Base-by-base conservation (phyloP, 2,888 invertebrate species). In the Callosobruchus maculatus region DNA sequence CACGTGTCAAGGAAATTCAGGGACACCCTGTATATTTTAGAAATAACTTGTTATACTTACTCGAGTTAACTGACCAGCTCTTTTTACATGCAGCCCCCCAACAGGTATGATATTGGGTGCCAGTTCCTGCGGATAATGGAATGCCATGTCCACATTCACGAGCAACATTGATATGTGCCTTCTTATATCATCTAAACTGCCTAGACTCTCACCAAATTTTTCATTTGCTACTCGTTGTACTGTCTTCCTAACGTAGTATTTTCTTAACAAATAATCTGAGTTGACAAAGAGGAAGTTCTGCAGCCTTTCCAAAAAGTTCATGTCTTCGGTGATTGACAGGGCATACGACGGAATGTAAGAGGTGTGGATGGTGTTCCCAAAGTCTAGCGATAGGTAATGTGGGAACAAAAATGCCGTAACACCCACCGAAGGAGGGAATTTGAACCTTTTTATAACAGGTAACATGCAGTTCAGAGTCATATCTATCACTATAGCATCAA, bases 101-200 rank as follows among this genome's bases (percentile, higher is more conserved):
- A 86, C 83, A 22, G 85, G 82, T 66, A 86, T 85, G 70, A 86
- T 82, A 77, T 86, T 85, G 7, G 86, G 85, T 7, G 85, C 78
- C n/a, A 85, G 73, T 0, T 83, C 78, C 77, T 82, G 81, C 0
- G 85, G 81, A 74, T 80, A 81, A 78, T 83, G 80, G 20, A 85
- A 76, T 7, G 82, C 74, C 3, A 82, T 81, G 78, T 84, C 80
- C 30, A 80, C 78, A 78, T 86, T 86, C 0, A 82, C 76, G 30
- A 87, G 76, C 3, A 84, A 73, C 31, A 86, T 72, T 20, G 81
- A 79, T 21, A 85, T 79, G 66, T 79, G 78, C 26, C 79, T 78
- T 72, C 84, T 80, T 0, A 84, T 49, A 21, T 81, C 77, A 4
- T 81, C 73, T 68, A 83, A 76, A 22, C 74, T 75, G 20, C 73